Conservation (phyloP, 2,113 vertebrate species). For the Mustela lutreola region DNA sequence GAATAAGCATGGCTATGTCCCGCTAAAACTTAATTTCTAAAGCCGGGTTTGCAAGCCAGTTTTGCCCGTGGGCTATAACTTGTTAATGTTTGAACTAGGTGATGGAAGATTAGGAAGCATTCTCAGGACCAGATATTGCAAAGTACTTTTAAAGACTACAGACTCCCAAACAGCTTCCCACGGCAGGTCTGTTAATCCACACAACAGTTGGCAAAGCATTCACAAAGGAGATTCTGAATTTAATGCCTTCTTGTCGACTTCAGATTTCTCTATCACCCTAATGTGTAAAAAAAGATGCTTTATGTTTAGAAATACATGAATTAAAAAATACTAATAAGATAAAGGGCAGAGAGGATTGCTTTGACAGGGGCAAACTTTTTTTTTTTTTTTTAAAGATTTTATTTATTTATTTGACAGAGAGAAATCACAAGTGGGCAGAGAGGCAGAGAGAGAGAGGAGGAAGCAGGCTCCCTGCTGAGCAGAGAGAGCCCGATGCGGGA, state of each 20-base stretch:
- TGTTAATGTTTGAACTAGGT: background rate
- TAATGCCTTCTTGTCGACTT: background rate
- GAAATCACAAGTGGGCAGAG: no score
- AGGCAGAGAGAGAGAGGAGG: no score
- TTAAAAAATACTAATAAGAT: background rate
- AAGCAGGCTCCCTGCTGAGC: no score
- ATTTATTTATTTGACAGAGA: no score
- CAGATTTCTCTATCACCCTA: background rate
- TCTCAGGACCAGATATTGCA: background rate
- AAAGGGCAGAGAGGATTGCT: background rate
- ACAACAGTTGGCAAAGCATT: background rate
- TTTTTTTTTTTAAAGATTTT: no score
- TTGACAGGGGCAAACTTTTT: background rate
- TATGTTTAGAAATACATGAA: background rate
- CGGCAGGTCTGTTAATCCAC: background rate
- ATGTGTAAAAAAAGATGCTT: background rate
- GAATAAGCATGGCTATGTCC: background rate
- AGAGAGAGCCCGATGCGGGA: no score
- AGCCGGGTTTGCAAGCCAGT: background rate
- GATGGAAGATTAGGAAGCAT: background rate
- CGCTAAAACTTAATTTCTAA: slow-evolving; percentile 13
- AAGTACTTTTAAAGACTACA: background rate
- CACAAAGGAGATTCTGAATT: background rate
- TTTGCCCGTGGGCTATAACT: background rate
- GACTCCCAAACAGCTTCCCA: background rate